Evolutionary conservation across 2,113 vertebrate genomes (phyloP).

Genomic region (Megaleporinus macrocephalus): DNA sequence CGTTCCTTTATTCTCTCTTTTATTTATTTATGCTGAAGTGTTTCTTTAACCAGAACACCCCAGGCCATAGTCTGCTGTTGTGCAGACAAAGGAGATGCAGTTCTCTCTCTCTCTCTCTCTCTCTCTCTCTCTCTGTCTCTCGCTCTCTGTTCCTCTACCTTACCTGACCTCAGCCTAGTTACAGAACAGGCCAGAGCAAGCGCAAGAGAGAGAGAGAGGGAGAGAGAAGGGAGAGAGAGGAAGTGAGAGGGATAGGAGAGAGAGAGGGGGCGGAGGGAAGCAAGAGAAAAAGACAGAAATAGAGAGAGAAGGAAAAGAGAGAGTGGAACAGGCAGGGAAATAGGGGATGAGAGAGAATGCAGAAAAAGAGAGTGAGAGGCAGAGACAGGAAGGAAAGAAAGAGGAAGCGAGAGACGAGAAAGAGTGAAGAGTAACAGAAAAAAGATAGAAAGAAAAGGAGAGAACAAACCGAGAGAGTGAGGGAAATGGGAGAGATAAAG

Average conservation of each 20-base stretch:
- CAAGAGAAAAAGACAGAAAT: constrained; percentile 52
- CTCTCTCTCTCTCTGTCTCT: constrained; percentile 39
- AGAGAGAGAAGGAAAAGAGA: constrained; percentile 59
- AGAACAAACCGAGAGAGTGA: constrained; percentile 52
- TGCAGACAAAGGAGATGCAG: constrained; percentile 10
- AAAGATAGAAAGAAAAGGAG: constrained; percentile 57
- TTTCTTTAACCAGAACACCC: background rate
- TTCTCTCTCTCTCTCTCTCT: constrained; percentile 1
- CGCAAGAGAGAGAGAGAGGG: constrained; percentile 15
- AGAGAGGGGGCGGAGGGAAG: constrained; percentile 6
- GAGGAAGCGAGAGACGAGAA: constrained; percentile 29
- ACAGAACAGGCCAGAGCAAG: constrained; percentile 47
- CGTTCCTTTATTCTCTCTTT: background rate
- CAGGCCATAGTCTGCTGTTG: background rate
- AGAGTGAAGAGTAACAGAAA: background rate
- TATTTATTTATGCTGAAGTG: background rate
- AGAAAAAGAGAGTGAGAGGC: constrained; percentile 41
- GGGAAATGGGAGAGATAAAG: constrained; percentile 68
- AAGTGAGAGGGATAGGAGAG: background rate
- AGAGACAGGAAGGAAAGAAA: background rate
- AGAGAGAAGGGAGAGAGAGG: background rate
- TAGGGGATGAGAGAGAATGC: background rate
- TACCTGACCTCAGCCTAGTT: constrained; percentile 70
- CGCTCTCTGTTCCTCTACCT: constrained; percentile 60
- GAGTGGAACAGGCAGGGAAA: background rate